Evolutionary conservation across 2,113 vertebrate genomes (phyloP).

Genomic region (Orthonyx spaldingii): DNA sequence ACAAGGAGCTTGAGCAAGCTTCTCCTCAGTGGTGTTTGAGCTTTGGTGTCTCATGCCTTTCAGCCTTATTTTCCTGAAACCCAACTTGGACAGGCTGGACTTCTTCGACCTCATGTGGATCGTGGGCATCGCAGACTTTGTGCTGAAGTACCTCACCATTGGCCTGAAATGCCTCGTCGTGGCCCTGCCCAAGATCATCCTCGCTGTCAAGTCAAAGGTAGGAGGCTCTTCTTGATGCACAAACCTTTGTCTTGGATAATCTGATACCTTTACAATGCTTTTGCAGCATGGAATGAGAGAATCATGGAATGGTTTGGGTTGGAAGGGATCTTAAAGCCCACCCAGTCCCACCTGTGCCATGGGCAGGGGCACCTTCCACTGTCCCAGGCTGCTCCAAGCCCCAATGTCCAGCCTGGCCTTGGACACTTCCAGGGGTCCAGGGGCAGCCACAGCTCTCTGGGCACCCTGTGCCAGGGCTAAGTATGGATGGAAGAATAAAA

Average conservation of each 20-base stretch:
- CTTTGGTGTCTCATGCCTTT: neutral
- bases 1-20: neutral
- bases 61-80: slow-evolving; percentile 92
- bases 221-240: neutral
- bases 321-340: neutral
- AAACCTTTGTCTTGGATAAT: neutral
- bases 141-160: slow-evolving; percentile 93
- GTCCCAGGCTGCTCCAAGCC: neutral
- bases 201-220: slow-evolving; percentile 96
- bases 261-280: neutral
- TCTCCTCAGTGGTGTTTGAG: neutral
- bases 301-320: neutral
- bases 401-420: accelerated
- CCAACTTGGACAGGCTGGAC: slow-evolving; percentile 87
- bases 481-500: neutral
- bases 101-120: slow-evolving; percentile 97
- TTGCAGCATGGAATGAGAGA: neutral
- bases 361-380: neutral
- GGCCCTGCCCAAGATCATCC: slow-evolving; percentile 88
- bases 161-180: slow-evolving; percentile 89
- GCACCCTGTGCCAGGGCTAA: neutral
- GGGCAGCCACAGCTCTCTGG: neutral
- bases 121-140: slow-evolving; percentile 92
- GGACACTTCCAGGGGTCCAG: neutral
- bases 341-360: neutral